These are phyloP conservation scores for Betta splendens DNA, from an alignment of 2,797 vertebrate species.

Conservation along the genomic window DNA sequence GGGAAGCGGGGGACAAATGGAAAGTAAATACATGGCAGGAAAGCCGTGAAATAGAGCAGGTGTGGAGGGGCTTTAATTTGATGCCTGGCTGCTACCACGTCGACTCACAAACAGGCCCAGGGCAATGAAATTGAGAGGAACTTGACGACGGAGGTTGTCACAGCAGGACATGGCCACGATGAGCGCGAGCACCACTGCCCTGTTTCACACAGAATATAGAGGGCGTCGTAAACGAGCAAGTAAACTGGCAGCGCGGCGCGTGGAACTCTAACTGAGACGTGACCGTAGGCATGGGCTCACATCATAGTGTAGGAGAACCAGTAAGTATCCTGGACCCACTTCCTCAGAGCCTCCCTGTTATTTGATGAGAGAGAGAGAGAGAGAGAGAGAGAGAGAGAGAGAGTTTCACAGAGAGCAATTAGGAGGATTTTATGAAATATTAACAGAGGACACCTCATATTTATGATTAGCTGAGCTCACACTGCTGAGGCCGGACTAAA, in stretches of 20 bases:
- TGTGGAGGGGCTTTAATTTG: conserved; percentile 59
- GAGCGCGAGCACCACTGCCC: conserved; percentile 69
- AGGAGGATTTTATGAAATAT: conserved; percentile 71
- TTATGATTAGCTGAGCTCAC: conserved; percentile 11
- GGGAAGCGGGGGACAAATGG: conserved; percentile 30
- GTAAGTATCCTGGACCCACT: conserved; percentile 53
- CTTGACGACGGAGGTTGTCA: conserved; percentile 77
- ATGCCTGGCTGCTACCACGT: conserved; percentile 57
- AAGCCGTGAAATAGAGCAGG: conserved; percentile 48
- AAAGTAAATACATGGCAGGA: conserved; percentile 50
- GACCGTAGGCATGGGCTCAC: conserved; percentile 68
- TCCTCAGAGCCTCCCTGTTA: conserved; percentile 68
- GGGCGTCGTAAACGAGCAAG: conserved; percentile 49
- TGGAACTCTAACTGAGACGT: conserved; percentile 7
- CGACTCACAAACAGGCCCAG: conserved; percentile 89
- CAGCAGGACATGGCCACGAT: conserved; percentile 82
- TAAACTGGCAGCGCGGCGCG: conserved; percentile 44
- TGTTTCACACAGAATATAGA: conserved; percentile 66
- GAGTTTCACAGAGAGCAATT: conserved; percentile 45
- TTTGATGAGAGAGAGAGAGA: conserved; percentile 21
- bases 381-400: conserved; percentile 16
- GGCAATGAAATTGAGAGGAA: conserved; percentile 86
- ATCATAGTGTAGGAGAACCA: conserved; percentile 80
- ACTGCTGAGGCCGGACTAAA: conserved; percentile 8
- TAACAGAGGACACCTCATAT: conserved; percentile 54